Percentiles rank a stretch among this genome's conserved stretches.
Evolutionary conservation across 2,113 vertebrate species (phyloP).

Genomic region (Argyrosomus japonicus): DNA sequence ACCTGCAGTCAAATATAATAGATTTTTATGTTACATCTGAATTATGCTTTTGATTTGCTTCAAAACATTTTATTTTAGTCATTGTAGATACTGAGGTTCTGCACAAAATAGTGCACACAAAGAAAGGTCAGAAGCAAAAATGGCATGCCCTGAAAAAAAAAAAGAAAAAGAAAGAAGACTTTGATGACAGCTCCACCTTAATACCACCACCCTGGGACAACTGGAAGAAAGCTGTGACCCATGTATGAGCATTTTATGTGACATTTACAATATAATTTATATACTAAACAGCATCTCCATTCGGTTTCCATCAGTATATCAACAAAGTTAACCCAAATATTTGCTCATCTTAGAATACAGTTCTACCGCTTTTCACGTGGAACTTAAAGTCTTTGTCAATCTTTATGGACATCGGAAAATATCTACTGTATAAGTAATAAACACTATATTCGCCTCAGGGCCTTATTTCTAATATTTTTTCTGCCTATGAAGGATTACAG

Average conservation of each 20-base stretch:
- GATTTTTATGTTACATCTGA: not conserved
- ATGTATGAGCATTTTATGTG: too few species aligned
- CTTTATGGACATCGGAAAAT: not conserved
- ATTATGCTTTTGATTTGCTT: not conserved
- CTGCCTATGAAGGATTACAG: too few species aligned
- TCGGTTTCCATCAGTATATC: not conserved
- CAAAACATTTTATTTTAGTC: not conserved
- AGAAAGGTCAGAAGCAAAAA: conserved; percentile 4
- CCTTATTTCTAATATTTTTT: too few species aligned
- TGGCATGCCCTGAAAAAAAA: not conserved
- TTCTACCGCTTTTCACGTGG: not conserved
- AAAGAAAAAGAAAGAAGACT: not conserved
- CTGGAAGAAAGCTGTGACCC: not conserved
- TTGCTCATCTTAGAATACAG: not conserved
- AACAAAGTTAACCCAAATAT: not conserved
- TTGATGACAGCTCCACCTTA: not conserved
- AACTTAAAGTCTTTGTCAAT: not conserved
- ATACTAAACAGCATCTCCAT: not conserved
- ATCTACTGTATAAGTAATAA: not conserved
- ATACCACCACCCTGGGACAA: not conserved
- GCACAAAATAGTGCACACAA: not conserved
- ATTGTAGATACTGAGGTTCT: not conserved
- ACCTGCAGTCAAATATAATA: not conserved
- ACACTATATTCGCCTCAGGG: too few species aligned
- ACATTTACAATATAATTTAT: not conserved